Base-by-base conservation (phyloP, 2,113 vertebrate genomes). In the Pandion haliaetus region DNA sequence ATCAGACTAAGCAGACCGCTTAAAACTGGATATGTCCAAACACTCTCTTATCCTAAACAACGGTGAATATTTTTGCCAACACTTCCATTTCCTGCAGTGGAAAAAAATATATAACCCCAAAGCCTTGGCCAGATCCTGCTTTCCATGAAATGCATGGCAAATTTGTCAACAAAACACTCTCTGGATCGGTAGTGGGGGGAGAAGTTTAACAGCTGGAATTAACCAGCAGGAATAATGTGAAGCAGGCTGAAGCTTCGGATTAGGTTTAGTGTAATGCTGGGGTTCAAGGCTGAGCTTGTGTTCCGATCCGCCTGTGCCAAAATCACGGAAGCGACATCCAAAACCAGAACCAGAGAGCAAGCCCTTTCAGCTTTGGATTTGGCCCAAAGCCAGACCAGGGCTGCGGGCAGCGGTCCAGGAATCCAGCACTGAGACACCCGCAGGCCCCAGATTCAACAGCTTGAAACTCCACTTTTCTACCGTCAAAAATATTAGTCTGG, bases 1-100 rank as follows among this genome's bases (percentile, higher is more conserved):
- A 98, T 97, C 97, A 97, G 93, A 91, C 96, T 94, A 92, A 93
- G 95, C 89, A 97, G 91, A 97, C 97, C 26, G 47, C 93, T 95
- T 97, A 95, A 97, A 97, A 96, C 91, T 96, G 94, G 94, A 92
- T 95, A 96, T 86, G 82, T 86, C 95, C 96, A 96, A 96, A 95
- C 94, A 92, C 94, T 78, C 87, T 92, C 93, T 95, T 97, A 98
- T 83, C 94, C 90, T 95, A 96, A 97, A 97, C 95, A 96, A 96
- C 79, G 2, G 78, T 0, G 3, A 96, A 83, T 92, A 92, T 89
- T 95, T 90, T 96, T 97, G 96, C 95, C 94, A 96, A 95, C 78
- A 95, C 93, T 95, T 96, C 94, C 95, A 97, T 98, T 97, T 97
- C 93, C 96, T 96, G 87, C 93, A 93, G 70, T 77, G 85, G 93